Evolutionary conservation across 1,140 invertebrate genomes (phyloP).

Genomic region (Cyclina sinensis): DNA sequence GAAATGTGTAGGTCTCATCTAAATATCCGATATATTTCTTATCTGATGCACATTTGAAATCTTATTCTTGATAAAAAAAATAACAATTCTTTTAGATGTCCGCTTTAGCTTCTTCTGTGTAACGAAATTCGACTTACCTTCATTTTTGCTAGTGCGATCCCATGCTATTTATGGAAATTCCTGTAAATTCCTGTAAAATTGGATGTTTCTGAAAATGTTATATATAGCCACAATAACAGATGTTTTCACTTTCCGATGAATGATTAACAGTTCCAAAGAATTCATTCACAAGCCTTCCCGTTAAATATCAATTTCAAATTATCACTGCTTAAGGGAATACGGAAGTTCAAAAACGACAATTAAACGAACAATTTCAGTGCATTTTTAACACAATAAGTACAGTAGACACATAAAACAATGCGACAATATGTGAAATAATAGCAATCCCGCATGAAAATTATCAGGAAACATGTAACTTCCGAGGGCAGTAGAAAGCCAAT

Average conservation of each 20-base stretch:
- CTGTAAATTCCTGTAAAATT: not conserved
- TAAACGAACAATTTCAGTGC: not conserved
- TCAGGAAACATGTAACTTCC: conserved; percentile 2
- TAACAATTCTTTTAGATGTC: no score
- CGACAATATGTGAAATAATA: conserved; percentile 4
- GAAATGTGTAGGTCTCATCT: no score
- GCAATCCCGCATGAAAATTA: not conserved
- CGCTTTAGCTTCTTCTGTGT: no score
- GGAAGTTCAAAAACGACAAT: not conserved
- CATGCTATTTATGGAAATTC: no score
- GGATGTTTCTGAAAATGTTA: no score
- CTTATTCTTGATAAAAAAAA: no score
- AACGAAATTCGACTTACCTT: no score
- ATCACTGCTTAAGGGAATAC: not conserved
- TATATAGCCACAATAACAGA: not conserved
- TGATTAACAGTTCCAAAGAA: not conserved
- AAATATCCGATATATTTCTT: no score
- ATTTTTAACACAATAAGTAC: not conserved
- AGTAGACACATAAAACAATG: not conserved
- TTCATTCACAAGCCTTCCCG: not conserved
- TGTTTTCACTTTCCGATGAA: not conserved
- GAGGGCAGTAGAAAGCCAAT: conserved; percentile 6
- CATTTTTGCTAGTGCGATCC: no score
- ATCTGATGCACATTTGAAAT: no score
- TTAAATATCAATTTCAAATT: conserved; percentile 6